These are phyloP conservation scores for Anomalospiza imberbis DNA, from an alignment of 2,797 vertebrate genomes.

Conservation along the genomic window DNA sequence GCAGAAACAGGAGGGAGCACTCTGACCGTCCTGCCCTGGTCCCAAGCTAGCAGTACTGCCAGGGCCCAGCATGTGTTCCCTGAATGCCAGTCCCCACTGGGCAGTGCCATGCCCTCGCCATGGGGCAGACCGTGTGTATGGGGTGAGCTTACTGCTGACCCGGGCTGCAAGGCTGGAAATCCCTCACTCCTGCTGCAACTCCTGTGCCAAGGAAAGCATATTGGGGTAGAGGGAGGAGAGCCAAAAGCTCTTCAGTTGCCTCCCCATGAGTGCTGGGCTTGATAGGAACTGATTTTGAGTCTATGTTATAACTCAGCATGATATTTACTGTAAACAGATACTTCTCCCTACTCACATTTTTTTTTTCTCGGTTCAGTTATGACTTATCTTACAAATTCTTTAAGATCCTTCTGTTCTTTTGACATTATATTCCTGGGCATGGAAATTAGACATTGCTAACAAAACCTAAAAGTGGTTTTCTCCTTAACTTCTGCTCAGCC, in stretches of 20 bases:
- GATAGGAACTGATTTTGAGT: background rate
- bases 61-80: background rate
- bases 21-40: background rate
- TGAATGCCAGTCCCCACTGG: accelerated
- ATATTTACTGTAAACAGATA: background rate
- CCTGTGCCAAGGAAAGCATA: background rate
- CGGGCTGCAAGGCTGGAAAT: background rate
- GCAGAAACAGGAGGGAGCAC: background rate
- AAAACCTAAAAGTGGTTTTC: background rate
- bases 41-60: background rate
- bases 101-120: accelerated
- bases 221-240: background rate
- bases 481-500: background rate
- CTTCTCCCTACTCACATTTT: background rate
- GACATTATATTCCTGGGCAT: background rate
- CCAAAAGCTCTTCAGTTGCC: background rate
- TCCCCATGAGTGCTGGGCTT: accelerated
- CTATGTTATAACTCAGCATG: background rate
- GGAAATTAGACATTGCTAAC: background rate
- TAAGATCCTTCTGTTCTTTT: background rate
- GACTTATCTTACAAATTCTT: accelerated
- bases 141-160: background rate
- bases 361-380: background rate
- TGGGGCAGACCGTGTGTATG: accelerated
- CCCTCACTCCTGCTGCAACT: background rate